Evolutionary conservation across 1,140 invertebrate species (phyloP), one percentile per base, ranked within the genome.

Genomic region (Thrips palmi): DNA sequence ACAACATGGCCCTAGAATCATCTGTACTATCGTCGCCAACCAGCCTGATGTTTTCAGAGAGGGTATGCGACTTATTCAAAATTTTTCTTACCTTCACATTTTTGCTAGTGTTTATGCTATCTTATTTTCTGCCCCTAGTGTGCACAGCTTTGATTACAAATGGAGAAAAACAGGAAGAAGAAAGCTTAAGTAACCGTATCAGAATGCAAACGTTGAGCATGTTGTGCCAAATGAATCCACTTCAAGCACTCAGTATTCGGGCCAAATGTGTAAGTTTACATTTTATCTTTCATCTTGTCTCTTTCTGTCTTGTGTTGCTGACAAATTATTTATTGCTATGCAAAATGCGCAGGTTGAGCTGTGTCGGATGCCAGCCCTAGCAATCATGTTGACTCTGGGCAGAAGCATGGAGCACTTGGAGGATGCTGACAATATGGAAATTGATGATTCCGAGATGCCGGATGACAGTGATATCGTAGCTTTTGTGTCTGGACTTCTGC

Each of bases 31-130:
- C 58, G 69, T 91, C 51, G 68, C 87, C 8, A 97, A 97, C 56
- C 84, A 84, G 63, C 89, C 91, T 4, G 89, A 96, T 51, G 77
- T 74, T 51, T 92, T 94, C 57, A 70, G 74, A 50, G 87, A 94
- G 68, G 77, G 78, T 81, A 63, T 47, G 19, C 24, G 21, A 4
- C 28, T 35, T 20, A 33, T 7, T 32, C 30, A 32, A 32, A 32
- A 32, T 8, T 15, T 32, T 14, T n/a, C 5, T 32, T 32, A 25
- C 24, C n/a, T 6, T 7, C 14, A 32, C 11, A 8, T n/a, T 29
- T 38, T 37, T 37, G 19, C 10, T 35, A 33, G 30, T 38, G 23
- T 41, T 19, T 42, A 15, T 37, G 20, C 39, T 40, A 31, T 37
- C 47, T 47, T 46, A 41, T 37, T 48, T 45, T 48, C 42, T 52